These are phyloP conservation scores for Otus sunia DNA, from an alignment of 2,113 vertebrate genomes.

Conservation along the genomic window DNA sequence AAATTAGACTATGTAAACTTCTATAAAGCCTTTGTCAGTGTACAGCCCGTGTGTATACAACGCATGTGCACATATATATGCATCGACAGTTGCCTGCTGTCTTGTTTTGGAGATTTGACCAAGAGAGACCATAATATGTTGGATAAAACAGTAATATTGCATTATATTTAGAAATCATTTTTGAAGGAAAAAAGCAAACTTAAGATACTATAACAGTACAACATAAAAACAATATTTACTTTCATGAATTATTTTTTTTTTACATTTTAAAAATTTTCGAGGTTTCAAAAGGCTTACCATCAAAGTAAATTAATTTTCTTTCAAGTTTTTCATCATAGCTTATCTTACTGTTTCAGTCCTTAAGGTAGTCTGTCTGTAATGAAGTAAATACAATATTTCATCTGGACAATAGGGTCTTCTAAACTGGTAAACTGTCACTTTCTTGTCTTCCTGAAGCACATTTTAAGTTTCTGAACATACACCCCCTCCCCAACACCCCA, in stretches of 20 bases:
- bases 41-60: fast-evolving
- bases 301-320: background rate
- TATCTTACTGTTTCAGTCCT: background rate
- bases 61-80: background rate
- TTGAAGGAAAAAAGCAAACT: background rate
- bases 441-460: background rate
- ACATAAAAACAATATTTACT: background rate
- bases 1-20: background rate
- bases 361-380: background rate
- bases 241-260: background rate
- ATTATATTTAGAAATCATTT: background rate
- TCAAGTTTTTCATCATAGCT: background rate
- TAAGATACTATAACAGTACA: background rate
- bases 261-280: background rate
- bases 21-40: background rate
- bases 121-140: background rate
- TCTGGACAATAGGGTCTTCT: background rate
- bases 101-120: background rate
- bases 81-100: background rate
- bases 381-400: background rate
- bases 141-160: background rate
- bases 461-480: background rate
- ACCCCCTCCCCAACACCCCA: fast-evolving
- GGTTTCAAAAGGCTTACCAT: background rate
- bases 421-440: background rate